A percentile compares a stretch with the other conserved stretches of the same genome.
Evolutionary conservation across 2,888 invertebrate species (phyloP).

Genomic region (Sminthurides aquaticus): DNA sequence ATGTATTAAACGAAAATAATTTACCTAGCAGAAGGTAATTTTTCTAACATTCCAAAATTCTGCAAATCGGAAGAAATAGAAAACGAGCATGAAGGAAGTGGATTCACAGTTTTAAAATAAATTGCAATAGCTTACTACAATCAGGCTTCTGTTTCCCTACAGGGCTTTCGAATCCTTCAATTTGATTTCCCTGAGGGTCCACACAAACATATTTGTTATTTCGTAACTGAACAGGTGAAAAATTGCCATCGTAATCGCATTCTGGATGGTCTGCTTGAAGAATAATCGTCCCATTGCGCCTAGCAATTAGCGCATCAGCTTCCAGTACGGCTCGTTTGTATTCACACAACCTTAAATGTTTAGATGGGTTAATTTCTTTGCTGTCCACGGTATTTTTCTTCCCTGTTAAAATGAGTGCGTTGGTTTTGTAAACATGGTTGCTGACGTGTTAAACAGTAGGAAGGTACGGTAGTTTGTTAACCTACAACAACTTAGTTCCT

Average conservation of each 20-base stretch:
- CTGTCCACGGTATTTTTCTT: not conserved
- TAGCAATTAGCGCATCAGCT: slow-evolving; percentile 26
- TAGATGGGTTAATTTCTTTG: not conserved
- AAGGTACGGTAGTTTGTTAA: no score
- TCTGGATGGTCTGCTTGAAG: slow-evolving; percentile 33
- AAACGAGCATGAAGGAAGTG: not conserved
- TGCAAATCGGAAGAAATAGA: not conserved
- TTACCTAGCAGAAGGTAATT: no score
- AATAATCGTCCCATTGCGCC: slow-evolving; percentile 17
- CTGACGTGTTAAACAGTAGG: no score
- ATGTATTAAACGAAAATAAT: slow-evolving; percentile 24
- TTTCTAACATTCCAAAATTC: not conserved
- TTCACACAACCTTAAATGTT: slow-evolving; percentile 29
- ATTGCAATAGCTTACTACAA: slow-evolving; percentile 43
- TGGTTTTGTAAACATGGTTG: no score
- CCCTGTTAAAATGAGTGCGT: no score
- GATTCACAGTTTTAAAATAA: not conserved
- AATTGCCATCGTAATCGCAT: slow-evolving; percentile 42
- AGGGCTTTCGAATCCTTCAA: slow-evolving; percentile 50
- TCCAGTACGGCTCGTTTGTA: slow-evolving; percentile 23
- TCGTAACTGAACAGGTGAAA: slow-evolving; percentile 31
- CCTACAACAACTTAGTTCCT: slow-evolving; percentile 36
- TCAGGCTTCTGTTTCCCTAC: slow-evolving; percentile 19
- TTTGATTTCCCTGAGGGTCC: slow-evolving; percentile 52
- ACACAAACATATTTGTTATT: slow-evolving; percentile 51